Evolutionary conservation across 1,140 invertebrate genomes (phyloP).

Genomic region (Agrilus planipennis): DNA sequence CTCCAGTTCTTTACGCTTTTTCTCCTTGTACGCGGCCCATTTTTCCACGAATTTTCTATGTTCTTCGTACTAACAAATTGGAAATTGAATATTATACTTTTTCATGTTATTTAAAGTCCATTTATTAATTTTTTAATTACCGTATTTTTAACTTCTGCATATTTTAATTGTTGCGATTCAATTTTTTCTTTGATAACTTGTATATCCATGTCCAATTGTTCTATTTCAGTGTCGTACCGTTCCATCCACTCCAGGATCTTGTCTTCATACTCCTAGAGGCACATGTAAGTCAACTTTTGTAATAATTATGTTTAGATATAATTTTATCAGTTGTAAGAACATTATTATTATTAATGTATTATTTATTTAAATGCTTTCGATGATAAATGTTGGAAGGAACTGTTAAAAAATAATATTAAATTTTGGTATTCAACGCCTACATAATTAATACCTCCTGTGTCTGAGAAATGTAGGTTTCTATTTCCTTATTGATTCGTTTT

Average conservation of each 20-base stretch:
- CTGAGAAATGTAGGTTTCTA: conserved; percentile 13
- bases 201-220: conserved; percentile 17
- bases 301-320: background rate
- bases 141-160: no score
- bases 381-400: background rate
- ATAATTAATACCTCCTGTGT: background rate
- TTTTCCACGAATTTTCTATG: conserved; percentile 22
- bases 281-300: background rate
- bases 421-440: no score
- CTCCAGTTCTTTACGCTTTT: conserved; percentile 16
- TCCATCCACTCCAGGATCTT: conserved; percentile 21
- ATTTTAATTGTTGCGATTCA: conserved; percentile 7
- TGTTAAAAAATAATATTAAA: background rate
- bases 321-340: background rate
- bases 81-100: no score
- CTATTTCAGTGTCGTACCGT: conserved; percentile 22
- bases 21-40: conserved; percentile 21
- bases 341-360: background rate
- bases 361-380: background rate
- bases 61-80: conserved; percentile 22
- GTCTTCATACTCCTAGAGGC: conserved; percentile 19
- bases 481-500: conserved; percentile 19
- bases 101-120: no score
- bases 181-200: conserved; percentile 13
- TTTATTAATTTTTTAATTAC: background rate